Conservation (phyloP, 2,888 invertebrate species). For the Neuroscelio doddi region DNA sequence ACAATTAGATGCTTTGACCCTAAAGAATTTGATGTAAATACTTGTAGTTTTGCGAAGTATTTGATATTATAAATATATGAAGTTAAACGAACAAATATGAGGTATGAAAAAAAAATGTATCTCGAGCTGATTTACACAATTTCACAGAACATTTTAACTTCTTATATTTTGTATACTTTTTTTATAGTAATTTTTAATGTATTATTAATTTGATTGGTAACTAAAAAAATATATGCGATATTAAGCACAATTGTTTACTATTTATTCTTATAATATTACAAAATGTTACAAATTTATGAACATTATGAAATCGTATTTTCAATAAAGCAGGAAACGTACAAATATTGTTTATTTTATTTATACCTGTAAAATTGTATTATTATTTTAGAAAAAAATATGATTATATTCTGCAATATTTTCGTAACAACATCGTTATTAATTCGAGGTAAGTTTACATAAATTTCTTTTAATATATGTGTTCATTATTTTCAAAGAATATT, state of each 20-base stretch:
- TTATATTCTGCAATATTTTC: no score
- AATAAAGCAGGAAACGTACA: constrained; percentile 1
- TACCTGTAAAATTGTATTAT: no score
- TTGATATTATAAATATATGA: constrained; percentile 36
- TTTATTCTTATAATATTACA: background rate
- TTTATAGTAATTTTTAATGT: no score
- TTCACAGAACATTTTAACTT: constrained; percentile 14
- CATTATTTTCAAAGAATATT: no score
- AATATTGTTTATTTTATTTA: no score
- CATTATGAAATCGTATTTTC: constrained; percentile 15
- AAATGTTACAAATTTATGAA: background rate
- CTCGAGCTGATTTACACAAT: constrained; percentile 19
- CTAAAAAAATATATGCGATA: no score
- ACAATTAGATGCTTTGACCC: constrained; percentile 42
- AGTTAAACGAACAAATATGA: constrained; percentile 21
- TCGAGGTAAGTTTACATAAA: no score
- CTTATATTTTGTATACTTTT: background rate
- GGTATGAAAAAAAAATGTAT: constrained; percentile 14
- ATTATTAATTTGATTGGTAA: no score
- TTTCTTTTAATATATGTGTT: no score
- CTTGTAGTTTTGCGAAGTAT: constrained; percentile 31
- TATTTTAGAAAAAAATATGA: no score
- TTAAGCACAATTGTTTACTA: no score
- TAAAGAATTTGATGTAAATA: constrained; percentile 41
- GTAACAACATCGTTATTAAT: no score